A percentile compares a stretch with the other conserved stretches of the same genome.
phyloP scores from a whole-genome alignment of 2,113 vertebrate species.

The Oenanthe oenanthe region DNA sequence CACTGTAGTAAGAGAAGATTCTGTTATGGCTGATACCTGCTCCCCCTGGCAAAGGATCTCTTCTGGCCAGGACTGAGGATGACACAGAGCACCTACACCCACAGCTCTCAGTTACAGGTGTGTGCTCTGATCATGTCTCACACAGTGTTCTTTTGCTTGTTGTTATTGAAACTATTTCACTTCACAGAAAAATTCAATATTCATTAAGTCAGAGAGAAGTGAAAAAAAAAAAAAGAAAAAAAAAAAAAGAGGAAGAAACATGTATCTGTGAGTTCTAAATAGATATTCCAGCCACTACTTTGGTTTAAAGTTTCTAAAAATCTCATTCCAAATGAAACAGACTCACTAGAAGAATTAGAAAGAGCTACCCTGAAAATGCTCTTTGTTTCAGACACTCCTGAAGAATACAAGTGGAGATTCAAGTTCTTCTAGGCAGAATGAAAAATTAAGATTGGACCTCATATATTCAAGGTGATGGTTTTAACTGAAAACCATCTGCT shows the following conservation, averaged over 20 bases:
- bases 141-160: not conserved
- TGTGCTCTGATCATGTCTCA: not conserved
- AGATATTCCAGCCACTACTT: not conserved
- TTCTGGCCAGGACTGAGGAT: not conserved
- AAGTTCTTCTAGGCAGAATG: not conserved
- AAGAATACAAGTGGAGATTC: not conserved
- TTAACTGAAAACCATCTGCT: not conserved
- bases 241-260: not conserved
- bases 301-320: not conserved
- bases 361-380: not conserved
- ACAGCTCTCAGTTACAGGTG: not conserved
- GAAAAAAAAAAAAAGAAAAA: too few relatives aligned
- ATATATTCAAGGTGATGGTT: not conserved
- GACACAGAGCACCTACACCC: not conserved
- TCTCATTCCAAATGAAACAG: not conserved
- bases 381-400: not conserved
- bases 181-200: not conserved
- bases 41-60: not conserved
- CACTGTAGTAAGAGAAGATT: not conserved
- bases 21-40: not conserved
- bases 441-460: not conserved
- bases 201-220: not conserved
- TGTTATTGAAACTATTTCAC: not conserved
- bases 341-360: not conserved
- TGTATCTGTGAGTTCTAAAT: fast-evolving